phyloP scores from a whole-genome alignment of 2,113 vertebrate species.

The Acanthisitta chloris region DNA sequence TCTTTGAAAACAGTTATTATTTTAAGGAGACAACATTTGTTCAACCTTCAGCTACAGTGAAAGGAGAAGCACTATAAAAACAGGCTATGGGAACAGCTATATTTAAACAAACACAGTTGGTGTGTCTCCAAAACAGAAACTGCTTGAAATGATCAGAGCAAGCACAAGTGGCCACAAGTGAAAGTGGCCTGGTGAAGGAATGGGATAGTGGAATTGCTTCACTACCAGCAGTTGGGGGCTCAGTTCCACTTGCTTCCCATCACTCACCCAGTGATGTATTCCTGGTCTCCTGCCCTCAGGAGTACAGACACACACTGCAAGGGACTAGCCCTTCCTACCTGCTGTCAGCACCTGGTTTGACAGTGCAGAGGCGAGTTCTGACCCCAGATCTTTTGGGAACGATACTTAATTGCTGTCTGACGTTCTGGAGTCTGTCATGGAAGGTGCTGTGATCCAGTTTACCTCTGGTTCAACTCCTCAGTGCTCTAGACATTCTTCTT shows the following conservation, averaged over 20 bases:
- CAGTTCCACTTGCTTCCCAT: background rate
- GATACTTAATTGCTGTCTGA: background rate
- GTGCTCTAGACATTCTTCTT: background rate
- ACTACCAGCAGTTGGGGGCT: background rate
- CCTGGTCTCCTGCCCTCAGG: background rate
- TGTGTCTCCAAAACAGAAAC: background rate
- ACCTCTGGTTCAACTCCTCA: background rate
- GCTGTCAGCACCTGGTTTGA: background rate
- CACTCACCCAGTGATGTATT: background rate
- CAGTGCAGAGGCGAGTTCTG: background rate
- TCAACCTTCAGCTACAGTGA: background rate
- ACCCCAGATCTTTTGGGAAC: background rate
- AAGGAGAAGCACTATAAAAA: constrained; percentile 3
- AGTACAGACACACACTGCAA: background rate
- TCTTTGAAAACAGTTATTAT: background rate
- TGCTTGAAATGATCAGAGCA: background rate
- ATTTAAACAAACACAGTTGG: background rate
- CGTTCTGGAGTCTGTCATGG: background rate
- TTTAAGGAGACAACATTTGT: background rate
- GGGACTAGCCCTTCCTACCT: background rate
- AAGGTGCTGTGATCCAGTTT: background rate
- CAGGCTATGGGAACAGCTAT: background rate
- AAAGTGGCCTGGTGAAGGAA: background rate
- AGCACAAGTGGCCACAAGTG: background rate
- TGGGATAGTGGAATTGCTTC: background rate